A percentile compares a stretch with the other conserved stretches of the same genome.
These are phyloP conservation scores for Serranus cabrilla DNA, from an alignment of 2,797 vertebrate genomes.

Conservation along the genomic window DNA sequence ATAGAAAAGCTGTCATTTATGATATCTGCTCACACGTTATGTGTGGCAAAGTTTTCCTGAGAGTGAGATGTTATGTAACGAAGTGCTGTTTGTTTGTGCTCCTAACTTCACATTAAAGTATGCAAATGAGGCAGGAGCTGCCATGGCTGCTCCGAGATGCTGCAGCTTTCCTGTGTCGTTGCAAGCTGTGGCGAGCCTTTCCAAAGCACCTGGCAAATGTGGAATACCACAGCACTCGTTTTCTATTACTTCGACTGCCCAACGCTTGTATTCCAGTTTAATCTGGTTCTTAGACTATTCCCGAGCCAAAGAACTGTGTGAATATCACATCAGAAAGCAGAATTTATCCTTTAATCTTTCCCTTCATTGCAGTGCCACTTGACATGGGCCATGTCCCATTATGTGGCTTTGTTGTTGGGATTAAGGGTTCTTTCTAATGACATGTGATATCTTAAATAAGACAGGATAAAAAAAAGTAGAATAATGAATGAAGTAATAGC, in stretches of 20 bases:
- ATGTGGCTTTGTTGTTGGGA: conserved; percentile 59
- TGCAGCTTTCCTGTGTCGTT: conserved; percentile 15
- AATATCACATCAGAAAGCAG: conserved; percentile 49
- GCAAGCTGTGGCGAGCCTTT: conserved; percentile 25
- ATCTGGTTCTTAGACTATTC: conserved; percentile 42
- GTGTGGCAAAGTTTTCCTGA: conserved; percentile 25
- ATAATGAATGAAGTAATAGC: conserved; percentile 20
- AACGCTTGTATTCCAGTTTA: conserved; percentile 35
- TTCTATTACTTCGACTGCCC: conserved; percentile 34
- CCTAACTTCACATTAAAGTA: conserved; percentile 34
- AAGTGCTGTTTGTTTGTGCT: conserved; percentile 31
- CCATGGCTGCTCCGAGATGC: conserved; percentile 26
- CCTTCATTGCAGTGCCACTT: conserved; percentile 48
- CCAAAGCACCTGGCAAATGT: conserved; percentile 35
- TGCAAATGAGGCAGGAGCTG: conserved; percentile 29
- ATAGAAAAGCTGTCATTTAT: conserved; percentile 41
- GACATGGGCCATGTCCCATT: conserved; percentile 46
- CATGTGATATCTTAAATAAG: conserved; percentile 47
- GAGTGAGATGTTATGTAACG: conserved; percentile 32
- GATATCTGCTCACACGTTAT: conserved; percentile 22
- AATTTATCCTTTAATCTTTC: conserved; percentile 64
- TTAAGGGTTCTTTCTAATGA: conserved; percentile 54
- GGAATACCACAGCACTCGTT: conserved; percentile 6
- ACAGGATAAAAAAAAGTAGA: background rate
- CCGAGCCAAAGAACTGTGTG: conserved; percentile 38